Evolutionary conservation across 1,140 invertebrate species (phyloP), one percentile per base, ranked within the genome.

Genomic region (Rhizoglyphus robini): DNA sequence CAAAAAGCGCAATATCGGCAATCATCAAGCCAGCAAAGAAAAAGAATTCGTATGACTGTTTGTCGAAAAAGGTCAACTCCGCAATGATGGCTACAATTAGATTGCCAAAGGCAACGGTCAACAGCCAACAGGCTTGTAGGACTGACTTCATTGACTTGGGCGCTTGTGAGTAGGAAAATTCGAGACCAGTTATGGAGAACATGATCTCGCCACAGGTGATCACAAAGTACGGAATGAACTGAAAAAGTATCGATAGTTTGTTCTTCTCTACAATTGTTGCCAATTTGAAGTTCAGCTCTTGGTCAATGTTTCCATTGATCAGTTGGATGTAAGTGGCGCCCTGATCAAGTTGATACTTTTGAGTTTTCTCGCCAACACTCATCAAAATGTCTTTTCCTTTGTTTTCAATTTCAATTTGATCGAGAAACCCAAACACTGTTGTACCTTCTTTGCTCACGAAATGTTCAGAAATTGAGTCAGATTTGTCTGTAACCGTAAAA

Each of bases 91-190:
- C 84, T 8, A 90, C 88, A 59, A 97, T 83, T 4, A 95, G 75
- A 76, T 97, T 95, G 25, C 94, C 94, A 72, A 92, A 81, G 0
- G 92, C 88, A 5, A 87, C 86, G 0, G 90, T 93, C 0, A 96
- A 73, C 30, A 94, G 77, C 88, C 90, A 96, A 1, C 83, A 81
- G 4, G 93, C 89, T 73, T 90, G 86, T 29, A 98, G n/a, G n/a
- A n/a, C n/a, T n/a, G n/a, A n/a, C n/a, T n/a, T n/a, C n/a, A n/a
- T n/a, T n/a, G n/a, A n/a, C 74, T 0, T 74, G 0, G 92, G 92
- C 0, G 91, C 87, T 81, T 85, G 82, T 31, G 81, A 80, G 74
- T 94, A 96, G 0, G 89, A 88, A 77, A 96, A 96, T 70, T 92
- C 87, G 11, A 94, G 79, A 11, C 91, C 92, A 0, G 90, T 95